Evolutionary conservation across 2,797 vertebrate species (phyloP).

Genomic region (Erethizon dorsatum): DNA sequence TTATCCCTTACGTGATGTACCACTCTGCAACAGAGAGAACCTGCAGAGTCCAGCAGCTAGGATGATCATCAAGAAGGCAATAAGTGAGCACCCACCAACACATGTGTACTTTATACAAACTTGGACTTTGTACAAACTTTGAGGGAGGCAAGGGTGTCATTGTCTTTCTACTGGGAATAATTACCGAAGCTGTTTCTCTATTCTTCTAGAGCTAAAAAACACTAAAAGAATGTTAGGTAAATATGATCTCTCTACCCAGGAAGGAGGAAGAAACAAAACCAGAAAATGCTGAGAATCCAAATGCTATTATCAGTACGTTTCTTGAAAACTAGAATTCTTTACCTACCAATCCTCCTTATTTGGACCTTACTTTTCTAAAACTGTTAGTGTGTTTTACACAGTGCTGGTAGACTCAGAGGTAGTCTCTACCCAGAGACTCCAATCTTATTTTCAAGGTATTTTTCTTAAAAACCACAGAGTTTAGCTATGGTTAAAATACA

Average conservation of each 20-base stretch:
- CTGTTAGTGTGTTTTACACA: neutral
- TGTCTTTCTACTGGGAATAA: neutral
- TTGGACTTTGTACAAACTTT: neutral
- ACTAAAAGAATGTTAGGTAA: neutral
- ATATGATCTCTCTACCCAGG: neutral
- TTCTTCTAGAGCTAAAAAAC: neutral
- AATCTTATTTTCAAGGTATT: constrained; percentile 56
- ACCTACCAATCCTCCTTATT: neutral
- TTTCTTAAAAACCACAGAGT: constrained; percentile 45
- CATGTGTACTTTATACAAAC: neutral
- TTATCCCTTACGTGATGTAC: neutral
- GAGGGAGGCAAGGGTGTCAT: neutral
- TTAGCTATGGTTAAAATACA: constrained; percentile 30
- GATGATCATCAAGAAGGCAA: neutral
- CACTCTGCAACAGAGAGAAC: neutral
- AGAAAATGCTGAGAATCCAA: neutral
- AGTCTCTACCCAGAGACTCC: neutral
- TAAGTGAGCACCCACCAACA: neutral
- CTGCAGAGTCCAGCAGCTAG: neutral
- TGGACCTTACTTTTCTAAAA: neutral
- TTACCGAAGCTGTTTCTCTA: neutral
- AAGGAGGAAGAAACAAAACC: constrained; percentile 24
- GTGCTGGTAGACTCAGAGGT: constrained; percentile 4
- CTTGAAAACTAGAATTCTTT: constrained; percentile 56
- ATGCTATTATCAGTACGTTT: neutral